Evolutionary conservation across 1,140 invertebrate species (phyloP), one percentile per base, ranked within the genome.

Genomic region (Pogonognathellus flavescens): DNA sequence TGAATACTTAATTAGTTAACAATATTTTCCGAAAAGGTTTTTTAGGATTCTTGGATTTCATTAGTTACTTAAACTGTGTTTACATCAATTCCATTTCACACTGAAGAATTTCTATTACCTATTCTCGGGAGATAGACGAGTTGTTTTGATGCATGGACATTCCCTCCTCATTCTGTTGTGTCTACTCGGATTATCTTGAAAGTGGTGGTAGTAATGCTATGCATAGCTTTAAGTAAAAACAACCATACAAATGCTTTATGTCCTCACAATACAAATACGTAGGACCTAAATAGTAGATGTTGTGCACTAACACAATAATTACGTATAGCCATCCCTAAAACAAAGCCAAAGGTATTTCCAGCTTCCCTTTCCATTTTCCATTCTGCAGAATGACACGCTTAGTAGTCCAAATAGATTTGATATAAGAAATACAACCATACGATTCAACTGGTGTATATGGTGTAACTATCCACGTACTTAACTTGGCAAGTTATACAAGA

Each of bases 1-100:
- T 76, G 70, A 76, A 76, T 76, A 76, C 70, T 76, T 76, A 76
- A 76, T 76, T 76, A 76, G 70, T 31, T n/a, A 16, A 18, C 70
- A 50, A 76, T 76, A 76, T 50, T 76, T 70, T 76, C 25, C 31
- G 25, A 49, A 76, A 76, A 76, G 70, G 70, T 76, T 25, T 76
- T 76, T 76, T 49, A 25, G 41, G 41, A 76, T 49, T 76, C 70
- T 31, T 16, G 41, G 31, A 76, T 76, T 76, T 76, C 70, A 50
- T 49, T 76, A 10, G 31, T 76, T 76, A 76, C 41, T 76, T 76
- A 49, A 76, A 31, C 49, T 76, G 70, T 76, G 41, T 76, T 76
- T 76, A 6, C 6, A 8, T 41, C 70, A 50, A 76, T 20, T 49
- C 2, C n/a, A 18, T 41, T 50, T 7, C 18, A 76, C 41, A 16